Base-by-base conservation (phyloP, 2,113 vertebrate genomes). In the Calidris pugnax region DNA sequence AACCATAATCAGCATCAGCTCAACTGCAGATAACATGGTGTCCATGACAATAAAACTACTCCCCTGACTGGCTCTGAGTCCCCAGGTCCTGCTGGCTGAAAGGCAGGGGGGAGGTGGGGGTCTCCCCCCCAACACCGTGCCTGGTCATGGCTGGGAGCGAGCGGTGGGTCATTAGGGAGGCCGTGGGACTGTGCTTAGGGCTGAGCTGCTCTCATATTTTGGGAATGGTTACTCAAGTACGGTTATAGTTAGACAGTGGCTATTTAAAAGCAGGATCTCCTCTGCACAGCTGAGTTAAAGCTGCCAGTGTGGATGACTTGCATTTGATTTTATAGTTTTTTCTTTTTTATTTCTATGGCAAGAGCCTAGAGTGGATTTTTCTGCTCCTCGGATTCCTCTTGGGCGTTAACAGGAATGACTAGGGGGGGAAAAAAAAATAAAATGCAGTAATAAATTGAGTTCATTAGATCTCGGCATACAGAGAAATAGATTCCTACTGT, bases 161-260 rank as follows among this genome's bases (percentile, higher is more conserved):
- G 73, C 3, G 1, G 37, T 39, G 32, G 66, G 72, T 39, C 35
- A 1, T 22, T 12, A 7, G 48, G 66, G 45, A 30, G 59, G 67
- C 41, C 9, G 1, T 60, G 41, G 7, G 82, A 7, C 45, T 20
- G 30, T 22, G 77, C 53, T 27, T 12, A 7, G 71, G 39, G 14
- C 93, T 81, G 96, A 93, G 83, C 96, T 78, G 56, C 93, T 55
- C 83, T 71, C 33, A 3, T 94, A 95, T 95, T 96, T 96, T 97
- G 86, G 93, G 94, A 90, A 81, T 85, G 84, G 83, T 95, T 95
- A 93, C 84, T 93, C 80, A 47, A 82, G 88, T 27, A 14, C 88
- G 32, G 90, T 96, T 94, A 96, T 82, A 96, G 93, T 96, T 93
- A 96, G 68, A 45, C 88, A 26, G 90, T 19, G 86, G 71, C 89